Evolutionary conservation across 2,888 invertebrate species (phyloP), one percentile per base, ranked within the genome.

Genomic region (Mayetiola destructor): DNA sequence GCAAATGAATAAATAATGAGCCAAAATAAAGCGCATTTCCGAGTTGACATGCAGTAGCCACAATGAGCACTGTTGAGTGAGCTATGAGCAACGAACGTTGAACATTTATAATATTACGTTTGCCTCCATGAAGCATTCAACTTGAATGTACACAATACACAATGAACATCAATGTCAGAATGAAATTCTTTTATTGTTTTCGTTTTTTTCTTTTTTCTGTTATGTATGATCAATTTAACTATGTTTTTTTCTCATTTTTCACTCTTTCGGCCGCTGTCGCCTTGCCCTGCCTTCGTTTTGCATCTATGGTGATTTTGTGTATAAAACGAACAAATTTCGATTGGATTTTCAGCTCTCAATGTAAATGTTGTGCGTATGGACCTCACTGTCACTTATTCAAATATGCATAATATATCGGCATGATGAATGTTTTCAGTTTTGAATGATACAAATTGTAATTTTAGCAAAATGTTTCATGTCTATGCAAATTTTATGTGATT

Each of bases 381-480:
- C n/a, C n/a, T n/a, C n/a, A n/a, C n/a, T n/a, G n/a, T n/a, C n/a
- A n/a, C n/a, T n/a, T n/a, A n/a, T n/a, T n/a, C n/a, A n/a, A n/a
- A n/a, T n/a, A n/a, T n/a, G n/a, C n/a, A n/a, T n/a, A n/a, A n/a
- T n/a, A n/a, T n/a, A n/a, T n/a, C n/a, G n/a, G n/a, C n/a, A n/a
- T n/a, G n/a, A n/a, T n/a, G n/a, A n/a, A n/a, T n/a, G n/a, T n/a
- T n/a, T n/a, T n/a, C n/a, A n/a, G n/a, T n/a, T n/a, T n/a, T n/a
- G n/a, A n/a, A n/a, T n/a, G n/a, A n/a, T n/a, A n/a, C n/a, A n/a
- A 27, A 48, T 48, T 48, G 48, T 48, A 48, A 48, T 48, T 48
- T 48, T 16, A n/a, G 48, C 27, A 27, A 42, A 42, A 42, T 23
- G 23, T 14, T 39, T 20, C 20, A 16, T 27, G 23, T 48, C 27